A percentile compares a stretch with the other conserved stretches of the same genome.
Evolutionary conservation across 2,113 vertebrate genomes (phyloP).

Genomic region (Solea senegalensis): DNA sequence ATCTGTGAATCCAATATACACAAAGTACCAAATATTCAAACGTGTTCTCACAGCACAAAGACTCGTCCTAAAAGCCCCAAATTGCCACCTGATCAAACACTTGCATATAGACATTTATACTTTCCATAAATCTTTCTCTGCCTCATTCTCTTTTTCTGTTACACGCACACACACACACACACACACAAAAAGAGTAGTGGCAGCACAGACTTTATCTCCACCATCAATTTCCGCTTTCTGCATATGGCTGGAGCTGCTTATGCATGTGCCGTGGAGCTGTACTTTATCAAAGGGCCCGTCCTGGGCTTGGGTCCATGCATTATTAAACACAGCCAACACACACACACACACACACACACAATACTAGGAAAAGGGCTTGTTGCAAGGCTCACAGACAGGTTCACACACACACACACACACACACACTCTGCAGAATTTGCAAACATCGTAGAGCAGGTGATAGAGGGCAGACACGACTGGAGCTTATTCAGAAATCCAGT

Average conservation of each 20-base stretch:
- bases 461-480: constrained; percentile 39
- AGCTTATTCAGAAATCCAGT: constrained; percentile 36
- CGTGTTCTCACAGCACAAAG: constrained; percentile 58
- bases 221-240: constrained; percentile 84
- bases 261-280: constrained; percentile 78
- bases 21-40: constrained; percentile 49
- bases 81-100: constrained; percentile 74
- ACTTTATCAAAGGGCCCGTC: constrained; percentile 84
- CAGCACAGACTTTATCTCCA: constrained; percentile 79
- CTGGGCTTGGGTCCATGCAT: constrained; percentile 81
- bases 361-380: constrained; percentile 48
- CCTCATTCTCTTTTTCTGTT: constrained; percentile 37
- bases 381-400: constrained; percentile 55
- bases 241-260: constrained; percentile 84
- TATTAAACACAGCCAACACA: constrained; percentile 80
- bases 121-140: constrained; percentile 70
- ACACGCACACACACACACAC: constrained; percentile 42
- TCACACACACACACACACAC: constrained; percentile 23
- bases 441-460: constrained; percentile 38
- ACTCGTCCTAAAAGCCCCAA: constrained; percentile 58
- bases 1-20: constrained; percentile 49
- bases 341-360: constrained; percentile 24
- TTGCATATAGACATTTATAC: constrained; percentile 60
- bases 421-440: constrained; percentile 46
- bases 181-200: constrained; percentile 34